A percentile compares a stretch with the other conserved stretches of the same genome.
Evolutionary conservation across 1,140 invertebrate genomes (phyloP).

Genomic region (Cheumatopsyche charites): DNA sequence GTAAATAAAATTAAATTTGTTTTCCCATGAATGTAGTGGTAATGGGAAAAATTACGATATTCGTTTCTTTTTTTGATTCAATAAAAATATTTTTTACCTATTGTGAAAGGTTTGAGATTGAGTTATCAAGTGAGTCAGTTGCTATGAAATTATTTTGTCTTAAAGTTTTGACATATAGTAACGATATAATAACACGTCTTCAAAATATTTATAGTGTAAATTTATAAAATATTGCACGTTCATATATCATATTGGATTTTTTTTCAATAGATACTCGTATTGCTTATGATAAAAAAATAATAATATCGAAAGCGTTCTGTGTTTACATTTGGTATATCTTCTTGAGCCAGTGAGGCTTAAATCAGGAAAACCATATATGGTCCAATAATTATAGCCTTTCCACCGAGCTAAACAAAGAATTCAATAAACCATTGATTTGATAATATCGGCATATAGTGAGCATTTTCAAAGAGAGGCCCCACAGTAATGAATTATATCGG

Average conservation of each 20-base stretch:
- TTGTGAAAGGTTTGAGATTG: neutral
- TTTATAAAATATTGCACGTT: slow-evolving; percentile 9
- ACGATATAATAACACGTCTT: slow-evolving; percentile 17
- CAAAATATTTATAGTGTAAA: slow-evolving; percentile 20
- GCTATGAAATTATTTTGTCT: neutral
- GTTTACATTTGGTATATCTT: slow-evolving; percentile 1
- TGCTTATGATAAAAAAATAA: neutral
- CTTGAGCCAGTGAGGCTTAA: slow-evolving; percentile 26
- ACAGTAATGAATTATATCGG: slow-evolving; percentile 41
- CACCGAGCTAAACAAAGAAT: slow-evolving; percentile 47
- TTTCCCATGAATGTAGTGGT: too few species aligned
- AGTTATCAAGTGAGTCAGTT: slow-evolving; percentile 3
- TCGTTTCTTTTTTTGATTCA: too few species aligned
- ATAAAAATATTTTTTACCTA: too few species aligned
- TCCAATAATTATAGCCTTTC: slow-evolving; percentile 44
- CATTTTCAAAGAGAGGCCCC: slow-evolving; percentile 31
- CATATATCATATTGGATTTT: neutral
- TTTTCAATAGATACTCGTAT: neutral
- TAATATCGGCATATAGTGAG: slow-evolving; percentile 40
- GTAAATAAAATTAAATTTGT: too few species aligned
- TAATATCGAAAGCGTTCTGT: neutral
- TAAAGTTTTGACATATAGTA: slow-evolving; percentile 1
- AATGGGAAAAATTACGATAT: too few species aligned
- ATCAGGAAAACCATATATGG: slow-evolving; percentile 46
- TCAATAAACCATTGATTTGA: slow-evolving; percentile 49